Conservation (phyloP, 2,888 invertebrate genomes). For the Oeneis ivallda region DNA sequence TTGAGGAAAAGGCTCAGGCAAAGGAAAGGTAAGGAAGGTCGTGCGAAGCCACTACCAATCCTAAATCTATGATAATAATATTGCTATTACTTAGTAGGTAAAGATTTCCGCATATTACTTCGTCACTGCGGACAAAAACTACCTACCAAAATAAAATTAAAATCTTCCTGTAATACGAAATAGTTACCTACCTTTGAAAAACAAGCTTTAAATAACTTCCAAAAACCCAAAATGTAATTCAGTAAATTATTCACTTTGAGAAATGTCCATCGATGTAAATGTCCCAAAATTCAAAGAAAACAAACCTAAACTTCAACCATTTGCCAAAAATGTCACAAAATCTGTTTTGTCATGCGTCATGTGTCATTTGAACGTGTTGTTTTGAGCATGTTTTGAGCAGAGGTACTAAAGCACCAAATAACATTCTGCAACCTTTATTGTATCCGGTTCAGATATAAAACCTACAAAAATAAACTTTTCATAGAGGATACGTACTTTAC, state of each 20-base stretch:
- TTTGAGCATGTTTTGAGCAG: neutral
- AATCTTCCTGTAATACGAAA: constrained; percentile 6
- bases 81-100: no score
- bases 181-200: constrained; percentile 7
- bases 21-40: no score
- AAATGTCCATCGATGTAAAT: no score
- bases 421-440: neutral
- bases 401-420: neutral
- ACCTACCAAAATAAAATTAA: constrained; percentile 6
- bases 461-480: no score
- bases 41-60: no score
- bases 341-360: neutral
- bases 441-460: no score
- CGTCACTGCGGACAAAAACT: constrained; percentile 3
- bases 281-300: neutral
- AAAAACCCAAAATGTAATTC: neutral
- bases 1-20: no score
- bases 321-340: constrained; percentile 6
- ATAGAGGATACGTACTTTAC: no score
- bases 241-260: neutral
- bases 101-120: neutral
- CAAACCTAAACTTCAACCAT: neutral
- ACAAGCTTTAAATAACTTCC: neutral
- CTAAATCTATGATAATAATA: no score
- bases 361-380: neutral